Evolutionary conservation across 2,797 vertebrate genomes (phyloP).

Genomic region (Lepidocolaptes lacrymiger): DNA sequence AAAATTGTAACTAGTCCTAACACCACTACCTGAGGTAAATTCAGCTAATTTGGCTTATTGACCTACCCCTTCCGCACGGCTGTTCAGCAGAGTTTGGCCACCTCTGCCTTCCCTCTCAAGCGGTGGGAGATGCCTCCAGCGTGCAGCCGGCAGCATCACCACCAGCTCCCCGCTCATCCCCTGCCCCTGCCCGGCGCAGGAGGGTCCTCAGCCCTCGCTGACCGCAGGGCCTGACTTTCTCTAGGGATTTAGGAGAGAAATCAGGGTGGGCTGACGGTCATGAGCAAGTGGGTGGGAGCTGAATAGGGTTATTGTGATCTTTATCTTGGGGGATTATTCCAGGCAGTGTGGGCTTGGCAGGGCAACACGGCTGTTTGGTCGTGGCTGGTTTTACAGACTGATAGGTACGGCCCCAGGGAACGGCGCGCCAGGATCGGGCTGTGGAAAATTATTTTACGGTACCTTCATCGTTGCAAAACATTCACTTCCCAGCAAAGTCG

Average conservation of each 20-base stretch:
- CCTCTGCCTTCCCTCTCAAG: not conserved
- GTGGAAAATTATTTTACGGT: not conserved
- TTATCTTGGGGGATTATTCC: conserved; percentile 45
- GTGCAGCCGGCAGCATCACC: accelerated
- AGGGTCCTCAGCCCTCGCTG: not conserved
- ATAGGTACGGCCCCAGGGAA: not conserved
- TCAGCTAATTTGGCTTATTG: not conserved
- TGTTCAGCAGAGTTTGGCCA: not conserved
- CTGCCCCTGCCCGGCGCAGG: accelerated
- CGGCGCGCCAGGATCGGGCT: not conserved
- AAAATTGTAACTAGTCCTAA: not conserved
- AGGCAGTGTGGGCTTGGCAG: conserved; percentile 20
- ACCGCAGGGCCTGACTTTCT: not conserved
- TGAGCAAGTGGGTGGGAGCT: conserved; percentile 20
- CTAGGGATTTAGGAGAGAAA: not conserved
- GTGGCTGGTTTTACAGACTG: not conserved
- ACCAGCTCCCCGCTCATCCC: not conserved
- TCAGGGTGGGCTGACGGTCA: conserved; percentile 11
- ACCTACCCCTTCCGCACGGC: not conserved
- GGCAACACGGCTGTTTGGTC: not conserved
- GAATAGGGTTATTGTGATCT: conserved; percentile 54
- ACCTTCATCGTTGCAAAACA: not conserved
- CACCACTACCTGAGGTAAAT: not conserved
- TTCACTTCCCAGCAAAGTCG: not conserved
- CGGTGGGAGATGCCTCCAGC: not conserved